Percentiles rank a stretch among this genome's conserved stretches.
Conservation (phyloP, 2,888 invertebrate genomes). For the Hypsopygia costalis region DNA sequence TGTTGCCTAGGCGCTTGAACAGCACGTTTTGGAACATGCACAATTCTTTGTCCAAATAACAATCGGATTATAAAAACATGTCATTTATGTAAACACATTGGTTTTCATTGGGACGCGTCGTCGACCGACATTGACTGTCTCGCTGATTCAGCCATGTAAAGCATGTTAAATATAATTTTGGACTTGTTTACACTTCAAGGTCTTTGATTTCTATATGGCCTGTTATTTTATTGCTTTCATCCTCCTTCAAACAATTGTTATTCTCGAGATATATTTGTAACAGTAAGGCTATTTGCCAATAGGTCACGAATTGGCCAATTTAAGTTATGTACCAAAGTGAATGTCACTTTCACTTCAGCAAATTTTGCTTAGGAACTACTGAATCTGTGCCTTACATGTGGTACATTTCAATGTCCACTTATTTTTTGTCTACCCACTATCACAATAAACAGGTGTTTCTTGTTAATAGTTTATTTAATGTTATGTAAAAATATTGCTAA, state of each 20-base stretch:
- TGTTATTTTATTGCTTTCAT: background rate
- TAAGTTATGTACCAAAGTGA: slow-evolving; percentile 43
- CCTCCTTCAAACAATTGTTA: background rate
- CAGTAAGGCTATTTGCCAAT: slow-evolving; percentile 1
- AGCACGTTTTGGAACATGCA: slow-evolving; percentile 26
- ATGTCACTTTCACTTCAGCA: slow-evolving; percentile 65
- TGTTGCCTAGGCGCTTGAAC: slow-evolving; percentile 37
- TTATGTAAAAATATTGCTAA: too few species aligned
- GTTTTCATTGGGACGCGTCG: background rate
- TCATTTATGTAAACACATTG: slow-evolving; percentile 9
- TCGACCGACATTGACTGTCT: background rate
- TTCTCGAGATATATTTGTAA: background rate
- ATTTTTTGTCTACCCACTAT: background rate
- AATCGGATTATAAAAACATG: slow-evolving; percentile 7
- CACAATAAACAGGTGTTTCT: background rate
- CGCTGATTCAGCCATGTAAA: background rate
- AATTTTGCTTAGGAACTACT: slow-evolving; percentile 36
- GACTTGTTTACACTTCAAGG: background rate
- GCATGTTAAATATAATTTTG: background rate
- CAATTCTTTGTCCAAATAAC: slow-evolving; percentile 7
- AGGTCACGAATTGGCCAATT: slow-evolving; percentile 13
- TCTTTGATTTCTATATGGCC: background rate
- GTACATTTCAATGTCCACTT: slow-evolving; percentile 16
- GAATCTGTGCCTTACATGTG: slow-evolving; percentile 19
- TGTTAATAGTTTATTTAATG: too few species aligned